These are phyloP conservation scores for Xiphophorus hellerii DNA, from an alignment of 2,113 vertebrate species.

Conservation along the genomic window DNA sequence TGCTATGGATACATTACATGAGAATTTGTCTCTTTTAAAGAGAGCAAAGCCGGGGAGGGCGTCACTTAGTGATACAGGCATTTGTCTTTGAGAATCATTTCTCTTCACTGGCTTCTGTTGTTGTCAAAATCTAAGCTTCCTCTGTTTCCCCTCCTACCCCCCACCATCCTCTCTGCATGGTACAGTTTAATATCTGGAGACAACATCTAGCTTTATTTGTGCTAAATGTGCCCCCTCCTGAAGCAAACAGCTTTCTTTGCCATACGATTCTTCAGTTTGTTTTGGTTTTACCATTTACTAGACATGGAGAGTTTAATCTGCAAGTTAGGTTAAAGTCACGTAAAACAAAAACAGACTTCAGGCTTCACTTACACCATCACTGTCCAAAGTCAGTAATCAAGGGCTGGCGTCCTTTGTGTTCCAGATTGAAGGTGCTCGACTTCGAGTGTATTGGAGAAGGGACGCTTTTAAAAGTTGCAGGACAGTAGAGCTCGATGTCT, in stretches of 20 bases:
- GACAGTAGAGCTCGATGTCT: too few species aligned
- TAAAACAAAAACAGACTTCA: not conserved
- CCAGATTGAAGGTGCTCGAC: too few species aligned
- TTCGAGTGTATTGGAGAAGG: too few species aligned
- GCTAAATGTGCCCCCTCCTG: constrained; percentile 8
- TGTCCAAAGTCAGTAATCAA: too few species aligned
- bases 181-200: not conserved
- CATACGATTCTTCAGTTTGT: constrained; percentile 9
- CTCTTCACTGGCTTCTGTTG: constrained; percentile 50
- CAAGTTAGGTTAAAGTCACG: not conserved
- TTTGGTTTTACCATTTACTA: not conserved
- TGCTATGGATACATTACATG: constrained; percentile 77
- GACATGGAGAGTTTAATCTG: not conserved
- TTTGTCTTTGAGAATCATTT: constrained; percentile 71
- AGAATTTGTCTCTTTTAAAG: constrained; percentile 81
- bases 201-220: not conserved
- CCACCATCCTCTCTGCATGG: not conserved
- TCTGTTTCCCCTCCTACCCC: constrained; percentile 12
- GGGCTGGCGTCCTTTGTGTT: too few species aligned
- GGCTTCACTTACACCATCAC: too few species aligned
- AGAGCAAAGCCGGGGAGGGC: constrained; percentile 60
- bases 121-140: constrained; percentile 39
- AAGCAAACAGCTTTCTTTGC: constrained; percentile 6
- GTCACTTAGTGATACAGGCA: constrained; percentile 66
- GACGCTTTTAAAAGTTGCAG: too few species aligned